Evolutionary conservation across 2,888 invertebrate species (phyloP).

Genomic region (Amiota communis): DNA sequence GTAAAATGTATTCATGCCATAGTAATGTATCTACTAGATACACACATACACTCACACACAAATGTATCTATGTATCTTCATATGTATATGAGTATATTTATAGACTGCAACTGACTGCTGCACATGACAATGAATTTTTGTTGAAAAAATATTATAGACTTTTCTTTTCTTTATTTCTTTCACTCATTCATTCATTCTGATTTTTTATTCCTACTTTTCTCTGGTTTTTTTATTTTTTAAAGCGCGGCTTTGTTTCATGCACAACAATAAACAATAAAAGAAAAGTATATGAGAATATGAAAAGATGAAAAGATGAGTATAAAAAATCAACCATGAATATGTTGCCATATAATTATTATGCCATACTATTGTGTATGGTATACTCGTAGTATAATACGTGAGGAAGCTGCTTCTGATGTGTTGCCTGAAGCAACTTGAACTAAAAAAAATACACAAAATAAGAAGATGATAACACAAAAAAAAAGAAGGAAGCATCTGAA

Average conservation of each 20-base stretch:
- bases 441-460: too few relatives aligned
- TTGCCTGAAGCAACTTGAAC: too few relatives aligned
- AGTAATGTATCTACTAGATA: neutral
- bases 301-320: neutral
- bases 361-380: too few relatives aligned
- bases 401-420: too few relatives aligned
- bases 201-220: neutral
- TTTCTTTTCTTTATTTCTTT: too few relatives aligned
- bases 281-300: neutral
- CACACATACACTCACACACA: neutral
- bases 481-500: too few relatives aligned
- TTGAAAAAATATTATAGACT: neutral
- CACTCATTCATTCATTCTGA: neutral
- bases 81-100: neutral
- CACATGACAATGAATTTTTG: conserved; percentile 21
- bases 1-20: conserved; percentile 1
- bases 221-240: neutral
- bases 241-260: neutral
- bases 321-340: neutral
- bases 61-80: neutral
- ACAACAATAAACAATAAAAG: neutral
- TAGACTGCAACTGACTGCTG: neutral
- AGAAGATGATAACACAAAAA: too few relatives aligned
- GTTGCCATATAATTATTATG: too few relatives aligned
- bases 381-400: too few relatives aligned